Conservation (phyloP, 2,888 invertebrate species). For the Andricus curvator region DNA sequence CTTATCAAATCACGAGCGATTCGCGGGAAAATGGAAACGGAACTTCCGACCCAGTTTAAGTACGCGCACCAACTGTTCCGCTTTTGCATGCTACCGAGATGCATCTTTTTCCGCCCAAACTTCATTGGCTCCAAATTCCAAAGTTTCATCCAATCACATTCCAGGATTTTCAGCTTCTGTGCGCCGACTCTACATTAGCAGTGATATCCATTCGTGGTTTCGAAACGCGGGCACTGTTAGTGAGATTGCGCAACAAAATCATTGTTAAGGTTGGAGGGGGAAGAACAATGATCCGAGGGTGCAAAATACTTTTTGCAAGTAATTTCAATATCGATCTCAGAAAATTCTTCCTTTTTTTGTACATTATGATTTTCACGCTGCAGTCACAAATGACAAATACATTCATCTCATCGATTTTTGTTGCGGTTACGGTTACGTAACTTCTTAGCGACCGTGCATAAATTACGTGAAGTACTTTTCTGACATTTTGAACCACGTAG, state of each 20-base stretch:
- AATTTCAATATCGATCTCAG: too few relatives aligned
- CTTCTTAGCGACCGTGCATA: too few relatives aligned
- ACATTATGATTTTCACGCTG: too few relatives aligned
- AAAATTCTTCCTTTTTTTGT: too few relatives aligned
- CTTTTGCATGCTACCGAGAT: neutral
- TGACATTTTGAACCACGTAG: too few relatives aligned
- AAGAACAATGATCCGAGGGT: neutral
- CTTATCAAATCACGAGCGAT: neutral
- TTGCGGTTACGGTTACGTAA: too few relatives aligned
- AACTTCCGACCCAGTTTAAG: neutral
- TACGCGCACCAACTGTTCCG: slow-evolving; percentile 22
- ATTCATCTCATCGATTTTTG: too few relatives aligned
- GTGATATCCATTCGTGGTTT: neutral
- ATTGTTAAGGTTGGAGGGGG: neutral
- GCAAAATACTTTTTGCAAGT: neutral
- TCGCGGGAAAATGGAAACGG: neutral
- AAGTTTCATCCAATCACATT: slow-evolving; percentile 20
- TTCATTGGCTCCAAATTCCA: neutral
- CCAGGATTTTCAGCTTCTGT: neutral
- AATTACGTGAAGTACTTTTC: too few relatives aligned
- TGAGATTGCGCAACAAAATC: neutral
- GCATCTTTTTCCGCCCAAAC: neutral
- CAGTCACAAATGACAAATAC: too few relatives aligned
- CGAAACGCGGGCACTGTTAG: neutral
- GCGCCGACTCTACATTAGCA: slow-evolving; percentile 1